These are phyloP conservation scores for Caenorhabditis sinica DNA, from an alignment of 2,888 invertebrate genomes.

Conservation along the genomic window DNA sequence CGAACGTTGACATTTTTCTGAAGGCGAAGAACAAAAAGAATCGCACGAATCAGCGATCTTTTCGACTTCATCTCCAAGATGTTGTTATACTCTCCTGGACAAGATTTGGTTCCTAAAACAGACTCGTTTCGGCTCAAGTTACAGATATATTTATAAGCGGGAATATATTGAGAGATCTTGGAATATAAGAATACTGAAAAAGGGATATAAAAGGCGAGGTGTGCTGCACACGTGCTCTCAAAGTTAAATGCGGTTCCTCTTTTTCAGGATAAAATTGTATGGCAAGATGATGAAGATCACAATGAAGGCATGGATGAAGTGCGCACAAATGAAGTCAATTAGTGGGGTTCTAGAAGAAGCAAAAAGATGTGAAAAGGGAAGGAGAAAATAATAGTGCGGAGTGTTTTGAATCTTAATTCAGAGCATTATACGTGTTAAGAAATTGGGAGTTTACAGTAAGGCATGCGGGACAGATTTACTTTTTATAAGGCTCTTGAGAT, in stretches of 20 bases:
- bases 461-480: no score
- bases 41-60: slow-evolving; percentile 77
- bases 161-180: slow-evolving; percentile 11
- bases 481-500: no score
- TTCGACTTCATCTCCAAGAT: slow-evolving; percentile 72
- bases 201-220: slow-evolving; percentile 4
- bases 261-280: slow-evolving; percentile 10
- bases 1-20: slow-evolving; percentile 75
- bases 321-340: slow-evolving; percentile 63
- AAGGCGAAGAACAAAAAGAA: slow-evolving; percentile 79
- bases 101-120: slow-evolving; percentile 35
- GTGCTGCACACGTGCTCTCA: slow-evolving; percentile 11
- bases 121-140: slow-evolving; percentile 50
- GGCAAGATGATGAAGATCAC: slow-evolving; percentile 34
- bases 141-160: slow-evolving; percentile 32
- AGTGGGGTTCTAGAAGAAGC: slow-evolving; percentile 25
- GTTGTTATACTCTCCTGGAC: not conserved
- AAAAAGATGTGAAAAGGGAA: not conserved
- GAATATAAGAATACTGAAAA: slow-evolving; percentile 1
- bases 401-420: not conserved
- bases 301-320: slow-evolving; percentile 41
- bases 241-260: slow-evolving; percentile 19
- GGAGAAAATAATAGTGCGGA: not conserved
- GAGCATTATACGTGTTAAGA: no score
- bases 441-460: no score